phyloP scores from a whole-genome alignment of 2,113 vertebrate genomes.

The Terrapene triunguis region DNA sequence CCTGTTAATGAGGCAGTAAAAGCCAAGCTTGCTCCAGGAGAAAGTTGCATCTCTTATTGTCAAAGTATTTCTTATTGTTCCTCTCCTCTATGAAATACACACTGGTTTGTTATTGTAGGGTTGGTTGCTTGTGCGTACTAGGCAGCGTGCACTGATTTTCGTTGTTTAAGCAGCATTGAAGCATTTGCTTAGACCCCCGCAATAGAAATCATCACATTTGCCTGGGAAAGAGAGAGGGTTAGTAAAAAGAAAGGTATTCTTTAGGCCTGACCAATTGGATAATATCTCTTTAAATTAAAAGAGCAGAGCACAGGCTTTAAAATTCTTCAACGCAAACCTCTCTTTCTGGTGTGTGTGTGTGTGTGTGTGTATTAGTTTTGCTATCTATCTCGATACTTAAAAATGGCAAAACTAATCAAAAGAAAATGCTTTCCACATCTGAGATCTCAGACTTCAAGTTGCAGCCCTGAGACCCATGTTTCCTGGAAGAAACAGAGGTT shows the following conservation, averaged over 20 bases:
- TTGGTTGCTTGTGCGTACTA: background rate
- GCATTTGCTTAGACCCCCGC: conserved; percentile 16
- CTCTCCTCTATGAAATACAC: background rate
- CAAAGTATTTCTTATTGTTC: background rate
- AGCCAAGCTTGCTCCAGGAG: background rate
- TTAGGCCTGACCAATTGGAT: background rate
- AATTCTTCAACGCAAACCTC: background rate
- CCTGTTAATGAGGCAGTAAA: conserved; percentile 1
- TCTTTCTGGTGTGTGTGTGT: background rate
- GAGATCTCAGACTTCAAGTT: background rate
- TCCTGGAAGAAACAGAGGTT: background rate
- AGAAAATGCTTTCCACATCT: background rate
- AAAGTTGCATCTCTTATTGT: background rate
- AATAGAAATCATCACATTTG: conserved; percentile 30
- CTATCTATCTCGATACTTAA: background rate
- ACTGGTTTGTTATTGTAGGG: background rate
- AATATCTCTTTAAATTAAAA: background rate
- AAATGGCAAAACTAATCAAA: background rate
- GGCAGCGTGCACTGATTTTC: conserved; percentile 19
- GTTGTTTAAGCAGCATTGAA: background rate
- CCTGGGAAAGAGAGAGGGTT: conserved; percentile 10
- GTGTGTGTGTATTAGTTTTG: background rate
- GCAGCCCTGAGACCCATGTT: background rate
- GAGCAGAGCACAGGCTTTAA: background rate
- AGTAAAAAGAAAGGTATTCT: background rate